phyloP scores from a whole-genome alignment of 2,797 vertebrate genomes.

The Thunnus albacares region DNA sequence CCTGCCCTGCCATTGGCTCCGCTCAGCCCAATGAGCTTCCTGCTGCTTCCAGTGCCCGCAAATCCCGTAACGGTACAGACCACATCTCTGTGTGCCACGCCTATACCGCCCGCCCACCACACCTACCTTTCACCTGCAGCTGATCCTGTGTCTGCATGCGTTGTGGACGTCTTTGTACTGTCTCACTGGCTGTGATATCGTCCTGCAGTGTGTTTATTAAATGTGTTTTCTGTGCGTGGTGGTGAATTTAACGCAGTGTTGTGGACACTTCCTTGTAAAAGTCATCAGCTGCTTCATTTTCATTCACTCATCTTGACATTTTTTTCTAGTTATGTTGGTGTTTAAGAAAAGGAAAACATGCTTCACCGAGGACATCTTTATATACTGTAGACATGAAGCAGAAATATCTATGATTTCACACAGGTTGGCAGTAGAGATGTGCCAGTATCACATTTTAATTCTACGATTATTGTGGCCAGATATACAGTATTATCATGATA shows the following conservation, averaged over 20 bases:
- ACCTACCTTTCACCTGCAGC: constrained; percentile 33
- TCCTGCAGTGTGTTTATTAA: constrained; percentile 18
- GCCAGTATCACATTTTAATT: too few relatives aligned
- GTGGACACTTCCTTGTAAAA: background rate
- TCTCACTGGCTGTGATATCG: constrained; percentile 8
- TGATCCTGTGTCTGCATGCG: constrained; percentile 52
- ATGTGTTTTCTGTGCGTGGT: constrained; percentile 16
- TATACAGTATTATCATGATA: too few relatives aligned
- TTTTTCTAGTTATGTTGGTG: background rate
- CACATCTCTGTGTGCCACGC: constrained; percentile 67
- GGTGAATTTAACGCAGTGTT: constrained; percentile 5
- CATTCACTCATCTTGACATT: background rate
- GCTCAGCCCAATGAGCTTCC: constrained; percentile 90
- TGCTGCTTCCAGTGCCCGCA: constrained; percentile 79
- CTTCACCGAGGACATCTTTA: too few relatives aligned
- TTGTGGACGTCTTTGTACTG: constrained; percentile 35
- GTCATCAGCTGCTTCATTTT: background rate
- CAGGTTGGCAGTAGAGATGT: too few relatives aligned
- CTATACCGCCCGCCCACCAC: background rate
- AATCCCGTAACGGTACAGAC: constrained; percentile 93
- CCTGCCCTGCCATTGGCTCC: constrained; percentile 89
- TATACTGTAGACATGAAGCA: too few relatives aligned
- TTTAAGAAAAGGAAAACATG: too few relatives aligned
- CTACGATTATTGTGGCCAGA: too few relatives aligned
- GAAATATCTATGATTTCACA: too few relatives aligned